Evolutionary conservation across 2,888 invertebrate species (phyloP).

Genomic region (Dione vanillae): DNA sequence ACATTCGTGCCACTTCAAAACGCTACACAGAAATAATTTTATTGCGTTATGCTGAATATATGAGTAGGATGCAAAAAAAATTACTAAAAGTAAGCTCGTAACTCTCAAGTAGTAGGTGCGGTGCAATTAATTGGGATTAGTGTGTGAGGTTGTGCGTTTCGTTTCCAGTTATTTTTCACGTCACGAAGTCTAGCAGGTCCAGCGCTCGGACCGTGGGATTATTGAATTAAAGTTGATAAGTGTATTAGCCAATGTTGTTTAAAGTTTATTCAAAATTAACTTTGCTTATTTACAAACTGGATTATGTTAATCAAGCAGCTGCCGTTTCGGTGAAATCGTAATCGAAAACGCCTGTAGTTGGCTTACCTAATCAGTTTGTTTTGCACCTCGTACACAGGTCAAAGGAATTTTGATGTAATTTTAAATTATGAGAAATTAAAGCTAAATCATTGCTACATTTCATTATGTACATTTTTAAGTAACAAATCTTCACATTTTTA

Average conservation of each 20-base stretch:
- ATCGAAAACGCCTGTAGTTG: constrained; percentile 67
- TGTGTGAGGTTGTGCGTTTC: constrained; percentile 73
- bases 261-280: constrained; percentile 69
- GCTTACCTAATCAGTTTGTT: constrained; percentile 71
- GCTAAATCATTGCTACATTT: constrained; percentile 7
- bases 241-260: constrained; percentile 79
- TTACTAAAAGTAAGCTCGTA: constrained; percentile 47
- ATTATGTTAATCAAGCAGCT: constrained; percentile 71
- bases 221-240: constrained; percentile 84
- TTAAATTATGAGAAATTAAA: constrained; percentile 25
- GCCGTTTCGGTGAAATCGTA: constrained; percentile 65
- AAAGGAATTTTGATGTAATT: constrained; percentile 48
- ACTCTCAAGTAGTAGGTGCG: constrained; percentile 55
- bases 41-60: constrained; percentile 37
- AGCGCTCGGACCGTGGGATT: constrained; percentile 70
- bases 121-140: constrained; percentile 77
- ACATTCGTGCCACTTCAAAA: constrained; percentile 22
- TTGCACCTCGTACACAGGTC: constrained; percentile 54
- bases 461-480: no score
- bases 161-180: constrained; percentile 76
- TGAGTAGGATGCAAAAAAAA: constrained; percentile 37
- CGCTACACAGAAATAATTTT: constrained; percentile 34
- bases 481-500: no score
- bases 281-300: constrained; percentile 66
- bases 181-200: constrained; percentile 67